Evolutionary conservation across 2,113 vertebrate genomes (phyloP).

Genomic region (Passer montanus): DNA sequence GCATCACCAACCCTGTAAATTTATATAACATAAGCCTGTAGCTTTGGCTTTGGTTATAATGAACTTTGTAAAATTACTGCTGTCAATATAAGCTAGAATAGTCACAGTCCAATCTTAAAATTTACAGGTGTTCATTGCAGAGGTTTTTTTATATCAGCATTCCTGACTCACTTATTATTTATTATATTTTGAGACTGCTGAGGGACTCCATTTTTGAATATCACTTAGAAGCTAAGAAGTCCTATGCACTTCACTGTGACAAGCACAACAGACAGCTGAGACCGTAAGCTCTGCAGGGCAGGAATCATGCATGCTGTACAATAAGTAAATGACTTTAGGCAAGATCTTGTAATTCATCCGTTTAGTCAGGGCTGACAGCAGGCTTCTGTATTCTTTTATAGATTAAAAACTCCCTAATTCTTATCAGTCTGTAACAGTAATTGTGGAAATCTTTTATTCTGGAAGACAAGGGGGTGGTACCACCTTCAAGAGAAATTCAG

Average conservation of each 20-base stretch:
- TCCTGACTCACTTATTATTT: neutral
- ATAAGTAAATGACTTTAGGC: neutral
- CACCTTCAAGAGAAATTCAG: neutral
- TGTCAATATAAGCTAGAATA: neutral
- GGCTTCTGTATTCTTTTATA: neutral
- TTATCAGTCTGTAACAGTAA: neutral
- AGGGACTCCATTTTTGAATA: neutral
- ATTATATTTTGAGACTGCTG: neutral
- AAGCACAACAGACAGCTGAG: neutral
- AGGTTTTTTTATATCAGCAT: neutral
- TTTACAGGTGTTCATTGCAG: neutral
- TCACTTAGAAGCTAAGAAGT: neutral
- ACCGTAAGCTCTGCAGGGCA: neutral
- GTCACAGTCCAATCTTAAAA: neutral
- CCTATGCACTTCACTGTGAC: neutral
- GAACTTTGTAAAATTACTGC: neutral
- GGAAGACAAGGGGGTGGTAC: neutral
- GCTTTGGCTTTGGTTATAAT: neutral
- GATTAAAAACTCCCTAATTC: neutral
- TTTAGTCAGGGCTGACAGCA: neutral
- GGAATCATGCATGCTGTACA: accelerated
- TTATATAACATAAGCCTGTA: neutral
- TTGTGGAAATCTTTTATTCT: neutral
- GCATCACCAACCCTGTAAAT: neutral
- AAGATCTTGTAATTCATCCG: neutral